These are phyloP conservation scores for Drosophila borborema DNA, from an alignment of 2,888 invertebrate species.

Conservation along the genomic window DNA sequence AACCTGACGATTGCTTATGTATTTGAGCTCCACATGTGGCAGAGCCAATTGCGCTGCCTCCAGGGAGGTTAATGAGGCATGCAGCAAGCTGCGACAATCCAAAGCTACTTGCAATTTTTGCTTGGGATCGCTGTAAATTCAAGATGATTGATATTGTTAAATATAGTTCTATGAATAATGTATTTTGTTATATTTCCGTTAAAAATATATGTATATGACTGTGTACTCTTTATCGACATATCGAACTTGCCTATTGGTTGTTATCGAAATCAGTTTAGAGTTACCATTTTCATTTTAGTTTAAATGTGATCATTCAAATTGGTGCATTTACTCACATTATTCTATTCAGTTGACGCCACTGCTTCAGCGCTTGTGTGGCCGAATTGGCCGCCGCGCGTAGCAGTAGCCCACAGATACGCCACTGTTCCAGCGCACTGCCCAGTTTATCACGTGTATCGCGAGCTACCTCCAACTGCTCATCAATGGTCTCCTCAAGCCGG, in stretches of 20 bases:
- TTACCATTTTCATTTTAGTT: neutral
- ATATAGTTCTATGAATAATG: neutral
- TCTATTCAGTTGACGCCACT: conserved; percentile 77
- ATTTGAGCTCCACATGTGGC: conserved; percentile 84
- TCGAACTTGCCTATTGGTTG: neutral
- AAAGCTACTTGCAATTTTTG: conserved; percentile 80
- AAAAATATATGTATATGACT: neutral
- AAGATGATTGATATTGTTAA: neutral
- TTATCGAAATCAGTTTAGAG: neutral
- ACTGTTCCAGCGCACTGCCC: conserved; percentile 84
- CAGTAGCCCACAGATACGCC: conserved; percentile 84
- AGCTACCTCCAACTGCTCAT: conserved; percentile 82
- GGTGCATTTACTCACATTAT: conserved; percentile 63
- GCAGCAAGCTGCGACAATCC: conserved; percentile 81
- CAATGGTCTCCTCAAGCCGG: conserved; percentile 82
- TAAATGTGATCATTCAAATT: neutral
- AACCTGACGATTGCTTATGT: conserved; percentile 83
- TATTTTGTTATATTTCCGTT: neutral
- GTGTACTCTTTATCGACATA: neutral
- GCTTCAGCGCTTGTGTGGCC: conserved; percentile 78
- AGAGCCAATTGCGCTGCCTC: conserved; percentile 83
- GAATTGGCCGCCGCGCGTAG: conserved; percentile 83
- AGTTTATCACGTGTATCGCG: conserved; percentile 84
- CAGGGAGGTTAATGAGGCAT: conserved; percentile 82
- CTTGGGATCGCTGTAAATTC: conserved; percentile 71